Conservation (phyloP, 2,113 vertebrate species). For the Stegostoma tigrinum region DNA sequence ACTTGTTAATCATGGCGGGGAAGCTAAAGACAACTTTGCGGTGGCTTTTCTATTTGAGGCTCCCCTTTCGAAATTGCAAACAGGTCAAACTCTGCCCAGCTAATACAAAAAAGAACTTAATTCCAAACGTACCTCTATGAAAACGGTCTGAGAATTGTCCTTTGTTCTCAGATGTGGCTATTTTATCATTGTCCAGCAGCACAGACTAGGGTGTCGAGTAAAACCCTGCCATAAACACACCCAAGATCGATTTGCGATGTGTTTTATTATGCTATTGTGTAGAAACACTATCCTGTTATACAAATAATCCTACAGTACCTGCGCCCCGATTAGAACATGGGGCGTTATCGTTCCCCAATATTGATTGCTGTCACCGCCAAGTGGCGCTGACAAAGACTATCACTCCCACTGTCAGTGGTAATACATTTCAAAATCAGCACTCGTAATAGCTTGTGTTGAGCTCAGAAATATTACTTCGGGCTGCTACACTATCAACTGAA, state of each 20-base stretch:
- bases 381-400: neutral
- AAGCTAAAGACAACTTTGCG: neutral
- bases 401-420: neutral
- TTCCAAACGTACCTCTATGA: neutral
- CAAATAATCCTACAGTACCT: neutral
- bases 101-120: neutral
- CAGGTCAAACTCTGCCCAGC: neutral
- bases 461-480: neutral
- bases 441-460: neutral
- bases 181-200: neutral
- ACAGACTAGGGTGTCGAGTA: too few species aligned
- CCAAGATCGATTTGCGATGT: neutral
- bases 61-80: neutral
- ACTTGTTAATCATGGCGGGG: neutral
- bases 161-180: constrained; percentile 25
- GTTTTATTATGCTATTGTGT: neutral
- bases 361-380: neutral
- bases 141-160: neutral
- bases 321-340: neutral
- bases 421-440: neutral
- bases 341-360: neutral
- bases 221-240: neutral
- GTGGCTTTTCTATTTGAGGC: neutral
- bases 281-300: neutral
- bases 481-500: neutral